A percentile compares a stretch with the other conserved stretches of the same genome.
These are phyloP conservation scores for Climacteris rufus DNA, from an alignment of 2,113 vertebrate species.

Conservation along the genomic window DNA sequence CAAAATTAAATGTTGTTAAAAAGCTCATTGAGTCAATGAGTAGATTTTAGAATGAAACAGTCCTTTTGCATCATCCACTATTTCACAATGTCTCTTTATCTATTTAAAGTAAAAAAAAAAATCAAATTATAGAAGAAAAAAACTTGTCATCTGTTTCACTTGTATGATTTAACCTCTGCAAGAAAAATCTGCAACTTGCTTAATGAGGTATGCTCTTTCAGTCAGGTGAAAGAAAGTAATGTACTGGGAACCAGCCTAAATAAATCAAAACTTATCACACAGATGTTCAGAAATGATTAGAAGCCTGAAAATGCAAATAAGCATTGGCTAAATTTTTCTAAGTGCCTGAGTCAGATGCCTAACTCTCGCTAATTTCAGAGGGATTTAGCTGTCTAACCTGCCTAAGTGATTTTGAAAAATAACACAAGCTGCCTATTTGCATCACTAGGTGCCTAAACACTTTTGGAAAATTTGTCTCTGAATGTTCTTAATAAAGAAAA, in stretches of 20 bases:
- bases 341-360: background rate
- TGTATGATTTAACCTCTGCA: background rate
- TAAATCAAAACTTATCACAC: background rate
- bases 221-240: background rate
- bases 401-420: conserved; percentile 46
- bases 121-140: background rate
- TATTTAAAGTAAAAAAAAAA: background rate
- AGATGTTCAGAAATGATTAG: conserved; percentile 17
- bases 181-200: background rate
- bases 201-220: background rate
- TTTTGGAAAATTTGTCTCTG: background rate
- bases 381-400: conserved; percentile 16
- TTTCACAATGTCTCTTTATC: background rate
- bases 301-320: conserved; percentile 10
- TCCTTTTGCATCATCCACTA: background rate
- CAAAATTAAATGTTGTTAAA: background rate
- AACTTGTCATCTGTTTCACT: background rate
- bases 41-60: background rate
- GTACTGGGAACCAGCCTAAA: background rate
- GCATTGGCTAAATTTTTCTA: background rate
- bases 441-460: conserved; percentile 29
- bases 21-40: background rate
- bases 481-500: conserved; percentile 41
- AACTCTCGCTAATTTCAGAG: background rate
- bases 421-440: background rate